A percentile compares a stretch with the other conserved stretches of the same genome.
Evolutionary conservation across 2,888 invertebrate genomes (phyloP).

Genomic region (Girardia tigrina): DNA sequence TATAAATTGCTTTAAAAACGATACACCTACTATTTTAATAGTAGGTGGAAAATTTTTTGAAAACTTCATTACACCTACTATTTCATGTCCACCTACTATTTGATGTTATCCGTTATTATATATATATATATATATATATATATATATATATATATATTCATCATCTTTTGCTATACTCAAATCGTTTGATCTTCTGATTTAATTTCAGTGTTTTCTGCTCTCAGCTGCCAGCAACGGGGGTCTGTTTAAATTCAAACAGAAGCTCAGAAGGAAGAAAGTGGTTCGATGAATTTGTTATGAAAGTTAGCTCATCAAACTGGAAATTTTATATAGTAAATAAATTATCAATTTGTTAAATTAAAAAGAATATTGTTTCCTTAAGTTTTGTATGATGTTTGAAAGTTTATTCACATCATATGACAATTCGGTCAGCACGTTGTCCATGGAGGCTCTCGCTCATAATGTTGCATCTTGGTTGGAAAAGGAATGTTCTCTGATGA

Average conservation of each 20-base stretch:
- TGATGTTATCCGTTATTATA: too few relatives aligned
- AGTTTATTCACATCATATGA: conserved; percentile 78
- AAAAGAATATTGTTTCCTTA: background rate
- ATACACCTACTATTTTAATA: too few relatives aligned
- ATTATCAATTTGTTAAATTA: conserved; percentile 41
- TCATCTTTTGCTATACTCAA: too few relatives aligned
- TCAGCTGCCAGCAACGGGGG: conserved; percentile 35
- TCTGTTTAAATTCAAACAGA: conserved; percentile 21
- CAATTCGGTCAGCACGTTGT: conserved; percentile 75
- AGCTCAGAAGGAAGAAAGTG: conserved; percentile 32
- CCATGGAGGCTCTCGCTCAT: conserved; percentile 74
- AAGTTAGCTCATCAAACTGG: conserved; percentile 32
- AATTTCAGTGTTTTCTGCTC: conserved; percentile 32
- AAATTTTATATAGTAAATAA: conserved; percentile 35
- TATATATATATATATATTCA: too few relatives aligned
- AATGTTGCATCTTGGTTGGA: conserved; percentile 85
- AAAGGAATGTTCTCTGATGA: conserved; percentile 82
- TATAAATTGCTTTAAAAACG: too few relatives aligned
- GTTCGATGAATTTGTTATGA: conserved; percentile 34
- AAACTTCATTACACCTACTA: too few relatives aligned
- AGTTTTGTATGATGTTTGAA: conserved; percentile 81
- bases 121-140: too few relatives aligned
- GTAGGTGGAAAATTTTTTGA: too few relatives aligned
- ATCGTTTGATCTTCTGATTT: too few relatives aligned
- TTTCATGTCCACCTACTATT: too few relatives aligned